Conservation (phyloP, 2,888 invertebrate species). For the Aproaerema taeniolella region DNA sequence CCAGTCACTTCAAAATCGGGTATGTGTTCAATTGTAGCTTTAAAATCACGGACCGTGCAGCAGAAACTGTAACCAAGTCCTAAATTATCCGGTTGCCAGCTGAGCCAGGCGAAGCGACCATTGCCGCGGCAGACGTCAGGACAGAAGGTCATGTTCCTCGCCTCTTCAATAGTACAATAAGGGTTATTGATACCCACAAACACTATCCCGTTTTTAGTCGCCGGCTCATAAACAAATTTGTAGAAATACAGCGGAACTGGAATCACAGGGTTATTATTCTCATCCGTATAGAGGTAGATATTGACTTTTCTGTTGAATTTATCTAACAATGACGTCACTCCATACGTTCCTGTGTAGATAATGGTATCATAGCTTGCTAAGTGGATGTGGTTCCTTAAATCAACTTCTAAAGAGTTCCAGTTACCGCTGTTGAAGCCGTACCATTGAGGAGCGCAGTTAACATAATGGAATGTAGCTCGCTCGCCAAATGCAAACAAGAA, state of each 20-base stretch:
- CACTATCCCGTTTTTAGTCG: conserved; percentile 64
- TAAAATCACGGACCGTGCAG: conserved; percentile 76
- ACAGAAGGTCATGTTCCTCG: conserved; percentile 59
- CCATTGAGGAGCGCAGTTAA: conserved; percentile 84
- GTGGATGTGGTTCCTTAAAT: conserved; percentile 55
- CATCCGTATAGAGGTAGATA: conserved; percentile 52
- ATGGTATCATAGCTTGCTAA: conserved; percentile 42
- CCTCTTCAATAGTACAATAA: conserved; percentile 46
- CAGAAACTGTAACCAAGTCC: conserved; percentile 77
- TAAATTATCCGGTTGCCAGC: conserved; percentile 69
- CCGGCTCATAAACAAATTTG: conserved; percentile 76
- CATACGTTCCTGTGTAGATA: conserved; percentile 80
- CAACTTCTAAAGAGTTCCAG: conserved; percentile 75
- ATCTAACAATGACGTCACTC: conserved; percentile 71
- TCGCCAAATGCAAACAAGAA: conserved; percentile 79
- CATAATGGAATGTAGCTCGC: conserved; percentile 79
- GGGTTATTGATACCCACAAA: conserved; percentile 82
- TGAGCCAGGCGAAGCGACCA: conserved; percentile 73
- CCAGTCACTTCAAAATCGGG: conserved; percentile 68
- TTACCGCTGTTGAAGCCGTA: conserved; percentile 78
- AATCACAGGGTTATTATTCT: conserved; percentile 56
- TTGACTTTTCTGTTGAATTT: conserved; percentile 43
- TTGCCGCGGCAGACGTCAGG: conserved; percentile 65
- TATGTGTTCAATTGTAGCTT: conserved; percentile 61
- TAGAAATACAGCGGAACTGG: conserved; percentile 66